A percentile compares a stretch with the other conserved stretches of the same genome.
phyloP scores from a whole-genome alignment of 2,113 vertebrate species.

The Raphicerus campestris region DNA sequence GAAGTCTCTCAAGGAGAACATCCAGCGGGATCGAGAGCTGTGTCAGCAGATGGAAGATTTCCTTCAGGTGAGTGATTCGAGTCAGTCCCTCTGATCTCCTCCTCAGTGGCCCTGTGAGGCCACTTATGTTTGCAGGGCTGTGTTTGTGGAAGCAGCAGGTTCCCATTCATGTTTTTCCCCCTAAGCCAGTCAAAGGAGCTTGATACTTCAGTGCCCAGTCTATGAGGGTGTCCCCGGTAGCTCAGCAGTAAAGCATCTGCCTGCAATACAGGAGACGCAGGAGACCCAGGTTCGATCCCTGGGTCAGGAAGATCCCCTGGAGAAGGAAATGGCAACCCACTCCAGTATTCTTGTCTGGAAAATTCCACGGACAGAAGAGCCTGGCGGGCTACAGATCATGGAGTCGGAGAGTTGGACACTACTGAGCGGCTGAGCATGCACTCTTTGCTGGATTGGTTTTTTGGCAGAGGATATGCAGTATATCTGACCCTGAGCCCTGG shows the following conservation, averaged over 20 bases:
- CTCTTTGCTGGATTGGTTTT: neutral
- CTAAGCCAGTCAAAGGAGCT: neutral
- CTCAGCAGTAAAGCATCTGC: neutral
- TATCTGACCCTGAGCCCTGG: fast-evolving
- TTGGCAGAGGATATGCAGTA: neutral
- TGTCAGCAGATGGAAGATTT: slow-evolving; percentile 90
- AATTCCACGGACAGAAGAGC: neutral
- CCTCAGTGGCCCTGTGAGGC: neutral
- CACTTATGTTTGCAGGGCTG: neutral
- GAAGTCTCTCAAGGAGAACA: slow-evolving; percentile 88
- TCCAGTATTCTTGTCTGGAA: neutral
- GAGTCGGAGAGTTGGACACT: neutral
- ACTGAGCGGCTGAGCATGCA: neutral
- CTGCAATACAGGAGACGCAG: fast-evolving
- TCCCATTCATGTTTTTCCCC: neutral
- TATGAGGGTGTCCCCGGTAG: neutral
- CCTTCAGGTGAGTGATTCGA: slow-evolving; percentile 84
- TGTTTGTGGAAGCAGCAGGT: slow-evolving; percentile 13
- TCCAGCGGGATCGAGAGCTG: slow-evolving; percentile 88
- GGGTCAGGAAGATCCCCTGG: neutral
- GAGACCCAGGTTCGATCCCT: neutral
- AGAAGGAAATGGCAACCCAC: neutral
- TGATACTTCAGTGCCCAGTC: neutral
- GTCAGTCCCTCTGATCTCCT: neutral
- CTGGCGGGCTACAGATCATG: neutral